These are phyloP conservation scores for Geotrypetes seraphini DNA, from an alignment of 2,797 vertebrate species.

Conservation along the genomic window DNA sequence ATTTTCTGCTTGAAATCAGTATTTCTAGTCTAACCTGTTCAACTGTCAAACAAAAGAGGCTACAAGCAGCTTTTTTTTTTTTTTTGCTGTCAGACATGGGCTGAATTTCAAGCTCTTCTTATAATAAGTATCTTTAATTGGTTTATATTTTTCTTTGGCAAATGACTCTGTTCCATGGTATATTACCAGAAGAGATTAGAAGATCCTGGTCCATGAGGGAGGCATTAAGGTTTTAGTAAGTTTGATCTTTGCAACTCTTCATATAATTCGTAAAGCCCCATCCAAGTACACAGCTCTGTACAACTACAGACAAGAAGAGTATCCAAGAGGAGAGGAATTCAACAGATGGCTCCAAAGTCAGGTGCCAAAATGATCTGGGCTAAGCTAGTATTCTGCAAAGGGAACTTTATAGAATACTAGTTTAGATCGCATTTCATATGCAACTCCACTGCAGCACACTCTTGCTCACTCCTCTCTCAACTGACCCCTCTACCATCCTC, in stretches of 20 bases:
- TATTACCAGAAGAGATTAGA: background rate
- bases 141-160: background rate
- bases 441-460: too few species aligned
- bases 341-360: too few species aligned
- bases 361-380: too few species aligned
- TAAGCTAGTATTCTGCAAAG: too few species aligned
- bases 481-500: too few species aligned
- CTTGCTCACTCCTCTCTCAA: too few species aligned
- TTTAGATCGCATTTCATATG: too few species aligned
- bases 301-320: background rate
- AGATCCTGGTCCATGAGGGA: background rate
- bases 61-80: slow-evolving; percentile 12
- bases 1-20: too few species aligned
- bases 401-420: too few species aligned
- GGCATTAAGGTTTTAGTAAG: background rate
- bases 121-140: slow-evolving; percentile 3
- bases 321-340: too few species aligned
- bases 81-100: slow-evolving; percentile 5
- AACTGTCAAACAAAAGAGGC: slow-evolving; percentile 2
- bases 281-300: too few species aligned
- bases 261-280: rapidly evolving
- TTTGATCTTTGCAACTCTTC: too few species aligned
- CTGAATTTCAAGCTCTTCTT: slow-evolving; percentile 9
- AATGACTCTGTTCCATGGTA: background rate
- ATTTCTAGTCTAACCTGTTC: slow-evolving; percentile 10